Evolutionary conservation across 35 echinoderm and acorn worm species (phyloP).

Genomic region (Holothuria glaberrima): DNA sequence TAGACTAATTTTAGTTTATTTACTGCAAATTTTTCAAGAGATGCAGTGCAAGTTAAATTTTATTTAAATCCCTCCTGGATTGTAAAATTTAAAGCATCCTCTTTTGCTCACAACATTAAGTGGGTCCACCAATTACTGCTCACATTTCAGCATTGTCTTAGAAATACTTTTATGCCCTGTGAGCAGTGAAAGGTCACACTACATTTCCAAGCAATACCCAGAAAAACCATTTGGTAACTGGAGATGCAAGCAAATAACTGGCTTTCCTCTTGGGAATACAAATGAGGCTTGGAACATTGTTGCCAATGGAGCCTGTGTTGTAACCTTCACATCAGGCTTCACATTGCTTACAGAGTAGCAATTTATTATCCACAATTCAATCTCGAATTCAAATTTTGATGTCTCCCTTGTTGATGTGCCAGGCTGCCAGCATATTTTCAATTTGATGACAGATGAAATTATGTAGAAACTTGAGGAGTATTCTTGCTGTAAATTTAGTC

Average conservation of each 20-base stretch:
- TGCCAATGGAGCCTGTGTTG: slow-evolving; percentile 30
- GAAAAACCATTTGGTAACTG: slow-evolving; percentile 22
- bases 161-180: too few species aligned
- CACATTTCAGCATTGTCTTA: too few species aligned
- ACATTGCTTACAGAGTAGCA: slow-evolving; percentile 23
- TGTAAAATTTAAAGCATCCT: too few species aligned
- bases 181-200: slow-evolving; percentile 22
- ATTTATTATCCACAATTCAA: slow-evolving; percentile 42
- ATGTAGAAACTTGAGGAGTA: slow-evolving; percentile 37
- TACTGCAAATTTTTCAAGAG: too few species aligned
- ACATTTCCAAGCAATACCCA: slow-evolving; percentile 6
- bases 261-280: slow-evolving; percentile 5
- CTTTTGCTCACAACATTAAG: too few species aligned
- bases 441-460: slow-evolving; percentile 37
- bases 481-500: slow-evolving; percentile 32
- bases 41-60: too few species aligned
- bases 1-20: too few species aligned
- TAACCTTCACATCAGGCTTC: slow-evolving; percentile 1
- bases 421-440: slow-evolving; percentile 31
- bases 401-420: slow-evolving; percentile 41
- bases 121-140: too few species aligned
- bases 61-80: too few species aligned
- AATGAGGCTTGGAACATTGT: slow-evolving; percentile 36
- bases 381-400: slow-evolving; percentile 43
- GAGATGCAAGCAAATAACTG: slow-evolving; percentile 28